Conservation (phyloP, 1,140 invertebrate genomes). For the Drosophila neocordata region DNA sequence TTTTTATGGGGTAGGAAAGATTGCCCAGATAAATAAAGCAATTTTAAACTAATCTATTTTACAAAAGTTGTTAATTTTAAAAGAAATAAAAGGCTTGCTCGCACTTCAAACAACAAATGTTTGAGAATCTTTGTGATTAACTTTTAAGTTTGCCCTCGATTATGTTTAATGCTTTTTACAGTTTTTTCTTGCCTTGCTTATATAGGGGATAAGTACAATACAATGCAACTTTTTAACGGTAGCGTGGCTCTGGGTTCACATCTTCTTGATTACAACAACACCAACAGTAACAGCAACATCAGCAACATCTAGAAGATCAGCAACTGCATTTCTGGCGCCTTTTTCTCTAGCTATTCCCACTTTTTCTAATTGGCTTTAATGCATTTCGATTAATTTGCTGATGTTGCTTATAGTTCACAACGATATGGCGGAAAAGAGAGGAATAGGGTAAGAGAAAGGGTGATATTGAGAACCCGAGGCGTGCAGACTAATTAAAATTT, state of each 20-base stretch:
- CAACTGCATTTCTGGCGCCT: conserved; percentile 25
- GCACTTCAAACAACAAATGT: not conserved
- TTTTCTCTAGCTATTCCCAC: conserved; percentile 4
- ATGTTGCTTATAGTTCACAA: conserved; percentile 55
- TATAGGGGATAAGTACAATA: conserved; percentile 4
- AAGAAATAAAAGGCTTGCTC: too few species aligned
- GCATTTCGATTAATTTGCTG: conserved; percentile 72
- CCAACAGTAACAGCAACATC: conserved; percentile 30
- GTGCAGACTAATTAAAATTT: conserved; percentile 73
- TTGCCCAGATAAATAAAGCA: not conserved
- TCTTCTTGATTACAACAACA: conserved; percentile 60
- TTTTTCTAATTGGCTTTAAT: conserved; percentile 70
- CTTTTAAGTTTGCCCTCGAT: not conserved
- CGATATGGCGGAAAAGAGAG: not conserved
- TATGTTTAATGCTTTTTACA: not conserved
- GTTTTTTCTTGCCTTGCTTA: not conserved
- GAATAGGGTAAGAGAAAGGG: not conserved
- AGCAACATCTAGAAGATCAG: conserved; percentile 16
- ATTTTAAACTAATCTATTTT: not conserved
- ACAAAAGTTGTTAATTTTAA: too few species aligned
- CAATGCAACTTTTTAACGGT: conserved; percentile 27
- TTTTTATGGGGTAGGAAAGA: too few species aligned
- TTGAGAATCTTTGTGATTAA: not conserved
- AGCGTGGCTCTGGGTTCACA: conserved; percentile 12
- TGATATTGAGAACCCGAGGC: conserved; percentile 13